phyloP scores from a whole-genome alignment of 2,113 vertebrate species.

The Pyxicephalus adspersus region DNA sequence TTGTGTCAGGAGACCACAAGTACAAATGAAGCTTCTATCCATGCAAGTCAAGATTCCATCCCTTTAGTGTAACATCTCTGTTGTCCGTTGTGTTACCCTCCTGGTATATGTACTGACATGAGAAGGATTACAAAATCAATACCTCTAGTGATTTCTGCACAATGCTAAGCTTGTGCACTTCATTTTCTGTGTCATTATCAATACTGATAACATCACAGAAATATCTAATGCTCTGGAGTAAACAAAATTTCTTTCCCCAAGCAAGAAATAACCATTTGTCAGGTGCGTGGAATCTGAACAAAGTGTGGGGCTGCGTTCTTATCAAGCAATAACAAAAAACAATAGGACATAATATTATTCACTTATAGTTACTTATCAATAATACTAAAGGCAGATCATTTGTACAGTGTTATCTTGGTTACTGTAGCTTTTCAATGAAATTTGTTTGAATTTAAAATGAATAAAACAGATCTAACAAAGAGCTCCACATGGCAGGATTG shows the following conservation, averaged over 20 bases:
- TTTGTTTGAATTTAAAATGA: no score
- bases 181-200: conserved; percentile 1
- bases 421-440: no score
- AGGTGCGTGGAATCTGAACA: not conserved
- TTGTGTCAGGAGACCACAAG: conserved; percentile 4
- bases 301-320: no score
- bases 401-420: no score
- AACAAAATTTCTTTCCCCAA: not conserved
- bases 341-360: no score
- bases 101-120: not conserved
- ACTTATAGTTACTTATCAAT: no score
- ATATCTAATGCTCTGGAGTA: not conserved
- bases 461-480: no score
- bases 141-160: conserved; percentile 4
- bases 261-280: not conserved
- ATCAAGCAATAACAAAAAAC: no score
- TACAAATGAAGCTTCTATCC: conserved; percentile 14
- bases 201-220: not conserved
- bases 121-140: conserved; percentile 15
- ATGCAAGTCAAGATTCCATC: not conserved
- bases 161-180: conserved; percentile 1
- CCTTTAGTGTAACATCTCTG: conserved; percentile 2
- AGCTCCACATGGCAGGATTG: no score
- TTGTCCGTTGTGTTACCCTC: not conserved
- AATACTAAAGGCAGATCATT: no score